Conservation (phyloP, 2,797 vertebrate genomes). For the Microctenopoma stevenorrisi region DNA sequence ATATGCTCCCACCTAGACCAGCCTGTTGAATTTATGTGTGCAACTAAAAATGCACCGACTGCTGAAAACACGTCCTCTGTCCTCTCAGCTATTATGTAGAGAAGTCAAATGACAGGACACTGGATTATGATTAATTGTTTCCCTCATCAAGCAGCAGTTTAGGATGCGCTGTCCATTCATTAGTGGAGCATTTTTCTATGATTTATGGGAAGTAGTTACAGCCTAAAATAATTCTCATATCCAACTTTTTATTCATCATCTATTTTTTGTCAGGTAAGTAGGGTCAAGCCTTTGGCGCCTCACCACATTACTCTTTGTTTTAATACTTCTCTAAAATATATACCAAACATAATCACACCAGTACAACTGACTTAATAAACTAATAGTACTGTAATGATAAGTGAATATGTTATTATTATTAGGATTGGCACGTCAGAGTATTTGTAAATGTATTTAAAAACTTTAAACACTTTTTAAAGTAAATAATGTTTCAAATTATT, state of each 20-base stretch:
- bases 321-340: slow-evolving; percentile 17
- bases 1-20: slow-evolving; percentile 3
- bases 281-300: neutral
- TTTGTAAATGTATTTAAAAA: neutral
- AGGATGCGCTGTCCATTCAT: neutral
- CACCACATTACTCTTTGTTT: slow-evolving; percentile 19
- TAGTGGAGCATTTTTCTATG: slow-evolving; percentile 10
- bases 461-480: no score
- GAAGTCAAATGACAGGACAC: slow-evolving; percentile 2
- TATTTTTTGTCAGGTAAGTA: slow-evolving; percentile 14
- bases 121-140: slow-evolving; percentile 27
- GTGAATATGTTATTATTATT: slow-evolving; percentile 17
- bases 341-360: slow-evolving; percentile 7
- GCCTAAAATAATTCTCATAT: slow-evolving; percentile 18
- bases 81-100: slow-evolving; percentile 3
- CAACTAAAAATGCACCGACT: neutral
- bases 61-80: neutral
- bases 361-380: neutral
- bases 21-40: slow-evolving; percentile 14
- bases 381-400: neutral
- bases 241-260: slow-evolving; percentile 18
- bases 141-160: slow-evolving; percentile 20
- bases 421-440: slow-evolving; percentile 10
- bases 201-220: slow-evolving; percentile 13
- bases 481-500: no score